Base-by-base conservation (phyloP, 2,113 vertebrate species). In the Grantiella picta region DNA sequence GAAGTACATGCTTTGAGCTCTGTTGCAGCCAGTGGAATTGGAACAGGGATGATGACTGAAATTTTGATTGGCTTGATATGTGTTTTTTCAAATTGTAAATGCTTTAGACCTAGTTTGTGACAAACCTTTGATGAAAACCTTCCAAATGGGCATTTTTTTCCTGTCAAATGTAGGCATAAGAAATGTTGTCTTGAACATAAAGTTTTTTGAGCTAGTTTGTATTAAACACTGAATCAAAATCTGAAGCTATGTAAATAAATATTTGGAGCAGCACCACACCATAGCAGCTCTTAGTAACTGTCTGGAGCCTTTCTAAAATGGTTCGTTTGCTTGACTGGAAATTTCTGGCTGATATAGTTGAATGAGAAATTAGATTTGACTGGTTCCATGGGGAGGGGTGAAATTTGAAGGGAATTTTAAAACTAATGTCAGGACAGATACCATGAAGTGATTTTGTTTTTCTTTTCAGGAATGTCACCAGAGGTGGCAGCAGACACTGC, bases 401-500 rank as follows among this genome's bases (percentile, higher is more conserved):
- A 64, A 76, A 47, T 56, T 87, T 36, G 22, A 85, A 91, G 60
- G 54, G 50, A 71, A 35, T 76, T 82, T 47, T 11, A 64, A 57
- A 81, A 75, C n/a, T 68, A 44, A 15, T 28, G 28, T 42, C 38
- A 54, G 40, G 61, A 40, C 10, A 53, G 40, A 44, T 53, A n/a
- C 20, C 24, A 10, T 36, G 31, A 80, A 54, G 38, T 65, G 47
- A 45, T 54, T 44, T 78, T 89, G 11, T 79, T 73, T 12, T 95
- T 80, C 63, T 44, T 95, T 96, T 61, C 97, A 99, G 99, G 99
- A 76, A 98, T 98, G 97, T 97, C 98, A 2, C 97, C 96, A 8
- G 97, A 98, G 88, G 97, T 98, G 61, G 99, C 99, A 72, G 98
- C 98, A 5, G 98, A 98, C 40, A 36, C 97, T 82, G 98, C 98